phyloP scores from a whole-genome alignment of 1,140 invertebrate genomes.

The Polypedilum pembai region DNA sequence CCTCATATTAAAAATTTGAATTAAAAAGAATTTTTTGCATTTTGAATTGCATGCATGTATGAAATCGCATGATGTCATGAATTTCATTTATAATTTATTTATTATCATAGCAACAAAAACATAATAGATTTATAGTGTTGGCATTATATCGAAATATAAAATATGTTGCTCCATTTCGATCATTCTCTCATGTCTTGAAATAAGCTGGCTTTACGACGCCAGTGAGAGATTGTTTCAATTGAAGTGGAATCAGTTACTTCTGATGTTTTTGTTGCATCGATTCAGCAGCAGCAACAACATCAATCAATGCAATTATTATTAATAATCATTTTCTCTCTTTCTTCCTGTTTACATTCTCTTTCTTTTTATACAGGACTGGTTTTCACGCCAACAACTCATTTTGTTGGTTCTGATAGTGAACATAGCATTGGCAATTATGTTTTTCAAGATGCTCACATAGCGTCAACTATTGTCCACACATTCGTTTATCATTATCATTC shows the following conservation, averaged over 20 bases:
- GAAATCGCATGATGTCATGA: not conserved
- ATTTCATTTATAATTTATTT: not conserved
- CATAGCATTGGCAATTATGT: conserved; percentile 92
- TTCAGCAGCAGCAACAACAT: not conserved
- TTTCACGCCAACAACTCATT: conserved; percentile 90
- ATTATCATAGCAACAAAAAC: not conserved
- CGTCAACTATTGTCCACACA: conserved; percentile 37
- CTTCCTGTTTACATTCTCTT: not conserved
- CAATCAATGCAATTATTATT: not conserved
- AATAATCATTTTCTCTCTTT: not conserved
- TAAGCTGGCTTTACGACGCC: conserved; percentile 3
- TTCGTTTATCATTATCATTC: conserved; percentile 18
- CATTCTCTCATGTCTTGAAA: not conserved
- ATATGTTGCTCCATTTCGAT: not conserved
- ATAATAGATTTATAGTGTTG: conserved; percentile 2
- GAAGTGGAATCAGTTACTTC: not conserved
- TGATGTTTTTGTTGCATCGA: not conserved
- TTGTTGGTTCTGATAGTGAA: conserved; percentile 93
- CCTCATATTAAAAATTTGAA: no score
- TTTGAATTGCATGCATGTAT: not conserved
- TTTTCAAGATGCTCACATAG: conserved; percentile 94
- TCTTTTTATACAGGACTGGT: conserved; percentile 82
- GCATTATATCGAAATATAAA: not conserved
- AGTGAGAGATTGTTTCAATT: not conserved
- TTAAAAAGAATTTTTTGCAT: no score